These are phyloP conservation scores for Steatornis caripensis DNA, from an alignment of 2,113 vertebrate genomes.

Conservation along the genomic window DNA sequence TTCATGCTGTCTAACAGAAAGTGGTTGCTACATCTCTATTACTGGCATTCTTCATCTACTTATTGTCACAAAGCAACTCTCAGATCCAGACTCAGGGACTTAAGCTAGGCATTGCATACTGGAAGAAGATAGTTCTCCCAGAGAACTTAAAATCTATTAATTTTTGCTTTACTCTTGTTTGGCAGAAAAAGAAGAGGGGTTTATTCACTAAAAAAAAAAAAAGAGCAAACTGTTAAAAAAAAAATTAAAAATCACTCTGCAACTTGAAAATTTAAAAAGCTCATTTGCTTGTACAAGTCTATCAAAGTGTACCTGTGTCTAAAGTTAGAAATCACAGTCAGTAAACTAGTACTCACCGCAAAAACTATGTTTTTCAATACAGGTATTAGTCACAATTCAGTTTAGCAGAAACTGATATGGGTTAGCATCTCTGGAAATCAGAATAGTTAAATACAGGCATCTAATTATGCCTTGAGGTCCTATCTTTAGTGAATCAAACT, in stretches of 20 bases:
- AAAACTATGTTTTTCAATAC: background rate
- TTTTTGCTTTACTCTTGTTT: background rate
- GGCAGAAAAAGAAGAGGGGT: fast-evolving
- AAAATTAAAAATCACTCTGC: background rate
- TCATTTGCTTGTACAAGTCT: background rate
- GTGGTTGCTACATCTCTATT: background rate
- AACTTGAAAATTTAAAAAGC: background rate
- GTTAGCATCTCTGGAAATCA: background rate
- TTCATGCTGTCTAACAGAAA: background rate
- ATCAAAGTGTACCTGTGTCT: background rate
- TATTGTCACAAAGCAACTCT: background rate
- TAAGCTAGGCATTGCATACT: fast-evolving
- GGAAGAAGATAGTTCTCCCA: background rate
- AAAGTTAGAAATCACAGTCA: background rate
- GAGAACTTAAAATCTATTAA: background rate
- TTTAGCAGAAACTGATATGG: background rate
- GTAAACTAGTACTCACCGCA: background rate
- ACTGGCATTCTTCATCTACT: background rate
- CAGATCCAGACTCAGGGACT: background rate
- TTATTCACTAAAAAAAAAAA: background rate
- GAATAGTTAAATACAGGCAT: background rate
- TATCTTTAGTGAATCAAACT: background rate
- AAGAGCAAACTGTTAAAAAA: background rate
- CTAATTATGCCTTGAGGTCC: background rate
- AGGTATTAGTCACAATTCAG: background rate